Evolutionary conservation across 2,797 vertebrate genomes (phyloP).

Genomic region (Syndactyla subalaris): DNA sequence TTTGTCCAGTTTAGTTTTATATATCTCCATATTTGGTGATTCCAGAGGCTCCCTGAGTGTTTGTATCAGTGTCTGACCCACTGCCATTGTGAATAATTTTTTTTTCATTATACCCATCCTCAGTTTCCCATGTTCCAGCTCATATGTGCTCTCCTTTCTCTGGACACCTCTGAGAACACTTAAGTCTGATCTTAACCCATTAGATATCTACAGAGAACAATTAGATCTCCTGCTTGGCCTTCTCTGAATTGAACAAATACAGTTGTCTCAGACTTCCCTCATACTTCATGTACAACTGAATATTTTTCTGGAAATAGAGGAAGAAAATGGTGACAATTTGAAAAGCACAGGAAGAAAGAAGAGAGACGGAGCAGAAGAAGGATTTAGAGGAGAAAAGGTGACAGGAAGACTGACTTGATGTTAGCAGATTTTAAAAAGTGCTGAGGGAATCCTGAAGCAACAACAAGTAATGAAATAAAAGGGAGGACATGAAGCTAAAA

Average conservation of each 20-base stretch:
- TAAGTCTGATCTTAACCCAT: not conserved
- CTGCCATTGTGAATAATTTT: not conserved
- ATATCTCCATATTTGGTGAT: not conserved
- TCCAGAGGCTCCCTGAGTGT: not conserved
- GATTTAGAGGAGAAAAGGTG: not conserved
- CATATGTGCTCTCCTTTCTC: not conserved
- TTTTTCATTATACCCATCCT: not conserved
- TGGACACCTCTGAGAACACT: not conserved
- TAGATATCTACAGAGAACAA: not conserved
- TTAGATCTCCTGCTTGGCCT: not conserved
- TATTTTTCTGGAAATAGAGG: not conserved
- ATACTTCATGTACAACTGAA: not conserved
- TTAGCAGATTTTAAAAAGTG: not conserved
- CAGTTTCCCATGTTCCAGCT: not conserved
- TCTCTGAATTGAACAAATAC: not conserved
- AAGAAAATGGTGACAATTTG: not conserved
- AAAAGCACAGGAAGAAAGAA: not conserved
- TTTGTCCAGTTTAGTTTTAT: not conserved
- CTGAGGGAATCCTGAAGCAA: not conserved
- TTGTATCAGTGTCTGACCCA: not conserved
- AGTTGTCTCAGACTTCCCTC: not conserved
- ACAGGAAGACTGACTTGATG: not conserved
- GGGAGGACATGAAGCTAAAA: not conserved
- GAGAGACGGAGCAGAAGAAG: not conserved
- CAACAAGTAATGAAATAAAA: not conserved